Evolutionary conservation across 1,140 invertebrate species (phyloP).

Genomic region (Calosoma granatense): DNA sequence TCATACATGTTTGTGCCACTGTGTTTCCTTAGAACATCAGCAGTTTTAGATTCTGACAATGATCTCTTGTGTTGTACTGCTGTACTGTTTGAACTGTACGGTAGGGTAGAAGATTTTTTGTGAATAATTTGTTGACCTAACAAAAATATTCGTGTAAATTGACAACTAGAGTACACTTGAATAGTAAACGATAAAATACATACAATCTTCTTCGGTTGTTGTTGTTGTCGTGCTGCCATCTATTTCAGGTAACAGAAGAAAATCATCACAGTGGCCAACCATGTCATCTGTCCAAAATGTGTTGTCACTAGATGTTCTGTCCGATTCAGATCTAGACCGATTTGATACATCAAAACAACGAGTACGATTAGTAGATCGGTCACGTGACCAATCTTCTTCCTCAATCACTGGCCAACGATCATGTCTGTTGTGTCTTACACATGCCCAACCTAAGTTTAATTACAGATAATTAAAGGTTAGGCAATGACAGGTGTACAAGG

Average conservation of each 20-base stretch:
- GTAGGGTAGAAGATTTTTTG: constrained; percentile 43
- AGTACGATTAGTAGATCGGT: not conserved
- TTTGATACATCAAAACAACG: not conserved
- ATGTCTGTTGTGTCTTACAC: constrained; percentile 67
- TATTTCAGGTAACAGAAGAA: constrained; percentile 8
- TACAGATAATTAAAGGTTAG: not conserved
- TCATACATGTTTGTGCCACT: not conserved
- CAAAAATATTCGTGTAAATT: no score
- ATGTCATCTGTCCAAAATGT: constrained; percentile 13
- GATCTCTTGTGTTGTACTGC: constrained; percentile 43
- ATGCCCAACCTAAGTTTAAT: constrained; percentile 59
- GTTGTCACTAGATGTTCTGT: constrained; percentile 15
- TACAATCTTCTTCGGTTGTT: constrained; percentile 16
- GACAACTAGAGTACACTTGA: constrained; percentile 3
- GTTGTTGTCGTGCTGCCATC: not conserved
- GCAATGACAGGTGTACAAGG: not conserved
- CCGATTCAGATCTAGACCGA: constrained; percentile 15
- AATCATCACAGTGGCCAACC: constrained; percentile 14
- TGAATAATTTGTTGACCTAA: constrained; percentile 11
- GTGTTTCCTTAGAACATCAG: constrained; percentile 27
- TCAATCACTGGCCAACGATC: constrained; percentile 75
- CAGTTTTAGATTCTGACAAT: constrained; percentile 53
- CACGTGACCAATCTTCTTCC: constrained; percentile 43
- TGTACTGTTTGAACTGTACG: constrained; percentile 36
- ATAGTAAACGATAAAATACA: constrained; percentile 11